Conservation (phyloP, 2,797 vertebrate genomes). For the Enteromius anoplus region DNA sequence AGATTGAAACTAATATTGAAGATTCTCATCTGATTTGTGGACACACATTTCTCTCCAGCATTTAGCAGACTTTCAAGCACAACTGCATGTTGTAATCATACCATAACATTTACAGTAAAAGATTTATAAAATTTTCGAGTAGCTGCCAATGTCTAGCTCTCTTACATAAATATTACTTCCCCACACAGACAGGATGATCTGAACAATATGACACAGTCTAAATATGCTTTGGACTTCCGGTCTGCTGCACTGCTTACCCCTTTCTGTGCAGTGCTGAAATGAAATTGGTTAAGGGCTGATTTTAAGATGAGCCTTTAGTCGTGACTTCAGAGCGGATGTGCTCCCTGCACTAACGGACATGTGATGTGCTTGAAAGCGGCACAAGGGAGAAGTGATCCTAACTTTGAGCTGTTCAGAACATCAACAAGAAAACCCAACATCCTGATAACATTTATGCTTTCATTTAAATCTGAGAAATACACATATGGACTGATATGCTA, state of each 20-base stretch:
- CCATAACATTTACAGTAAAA: not conserved
- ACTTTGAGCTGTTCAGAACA: not conserved
- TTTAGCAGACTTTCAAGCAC: not conserved
- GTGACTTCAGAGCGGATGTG: not conserved
- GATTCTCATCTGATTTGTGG: not conserved
- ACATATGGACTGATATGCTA: not conserved
- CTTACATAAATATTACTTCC: not conserved
- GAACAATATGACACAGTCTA: not conserved
- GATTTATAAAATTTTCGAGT: not conserved
- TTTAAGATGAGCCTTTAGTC: not conserved
- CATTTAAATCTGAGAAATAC: not conserved
- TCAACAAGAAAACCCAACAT: not conserved
- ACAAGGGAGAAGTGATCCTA: not conserved
- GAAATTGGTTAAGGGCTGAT: not conserved
- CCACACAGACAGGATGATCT: not conserved
- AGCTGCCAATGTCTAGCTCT: not conserved
- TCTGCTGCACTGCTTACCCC: not conserved
- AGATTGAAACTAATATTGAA: not conserved
- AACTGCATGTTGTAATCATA: not conserved
- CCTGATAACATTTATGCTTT: slow-evolving; percentile 11
- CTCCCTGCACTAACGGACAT: not conserved
- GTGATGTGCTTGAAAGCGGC: not conserved
- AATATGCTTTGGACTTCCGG: not conserved
- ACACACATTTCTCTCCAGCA: not conserved
- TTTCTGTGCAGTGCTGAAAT: not conserved